A percentile compares a stretch with the other conserved stretches of the same genome.
Evolutionary conservation across 2,113 vertebrate species (phyloP).

Genomic region (Dromiciops gliroides): DNA sequence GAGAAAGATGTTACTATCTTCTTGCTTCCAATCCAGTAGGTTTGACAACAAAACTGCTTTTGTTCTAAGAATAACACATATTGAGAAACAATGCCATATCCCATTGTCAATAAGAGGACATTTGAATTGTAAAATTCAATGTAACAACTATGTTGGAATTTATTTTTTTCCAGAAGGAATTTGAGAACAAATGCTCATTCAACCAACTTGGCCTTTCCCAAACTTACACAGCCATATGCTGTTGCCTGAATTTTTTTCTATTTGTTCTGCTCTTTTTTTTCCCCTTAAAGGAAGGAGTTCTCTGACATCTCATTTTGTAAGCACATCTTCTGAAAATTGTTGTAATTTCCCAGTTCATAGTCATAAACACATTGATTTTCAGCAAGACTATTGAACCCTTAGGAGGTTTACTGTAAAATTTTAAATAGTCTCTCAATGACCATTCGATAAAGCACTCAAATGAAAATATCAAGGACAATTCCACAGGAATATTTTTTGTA

Average conservation of each 20-base stretch:
- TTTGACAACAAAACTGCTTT: conserved; percentile 70
- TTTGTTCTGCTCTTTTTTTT: neutral
- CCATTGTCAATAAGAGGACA: conserved; percentile 56
- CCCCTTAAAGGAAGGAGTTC: neutral
- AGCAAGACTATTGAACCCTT: conserved; percentile 12
- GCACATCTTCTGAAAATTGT: neutral
- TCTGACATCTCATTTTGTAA: conserved; percentile 9
- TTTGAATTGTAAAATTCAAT: conserved; percentile 48
- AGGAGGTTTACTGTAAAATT: neutral
- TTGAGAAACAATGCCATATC: conserved; percentile 70
- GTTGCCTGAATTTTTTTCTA: conserved; percentile 24
- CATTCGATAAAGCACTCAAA: conserved; percentile 23
- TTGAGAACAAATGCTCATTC: conserved; percentile 49
- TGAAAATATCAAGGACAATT: conserved; percentile 16
- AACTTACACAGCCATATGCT: conserved; percentile 1
- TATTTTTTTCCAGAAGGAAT: conserved; percentile 52
- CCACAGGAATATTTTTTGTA: conserved; percentile 32
- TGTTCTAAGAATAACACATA: conserved; percentile 69
- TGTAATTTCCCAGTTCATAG: neutral
- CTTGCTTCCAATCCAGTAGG: conserved; percentile 43
- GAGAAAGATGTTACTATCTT: conserved; percentile 29
- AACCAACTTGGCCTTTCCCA: conserved; percentile 20
- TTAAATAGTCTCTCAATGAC: neutral
- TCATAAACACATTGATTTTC: neutral
- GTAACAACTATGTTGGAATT: conserved; percentile 60